Evolutionary conservation across 2,888 invertebrate species (phyloP), one percentile per base, ranked within the genome.

Genomic region (Polydrusus cervinus): DNA sequence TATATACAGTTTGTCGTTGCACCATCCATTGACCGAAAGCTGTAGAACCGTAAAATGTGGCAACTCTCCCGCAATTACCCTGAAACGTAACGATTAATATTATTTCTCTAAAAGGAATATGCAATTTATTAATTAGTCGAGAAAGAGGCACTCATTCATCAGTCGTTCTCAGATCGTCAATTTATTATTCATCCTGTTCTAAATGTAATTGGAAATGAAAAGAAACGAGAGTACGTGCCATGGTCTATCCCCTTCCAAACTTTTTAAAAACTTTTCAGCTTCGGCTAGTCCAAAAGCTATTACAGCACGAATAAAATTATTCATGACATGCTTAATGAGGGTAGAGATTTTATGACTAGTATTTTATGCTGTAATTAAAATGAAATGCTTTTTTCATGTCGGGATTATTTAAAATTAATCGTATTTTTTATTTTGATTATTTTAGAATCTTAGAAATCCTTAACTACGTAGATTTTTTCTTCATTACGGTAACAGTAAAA

Each of bases 241-340:
- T 14, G 20, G 49, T 49, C 47, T 30, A 49, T 16, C 30, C 14
- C 11, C 13, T 25, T 34, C 11, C 30, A 64, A 49, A 64, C 40
- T 51, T 65, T 47, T 30, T 67, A 18, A 67, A 67, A 67, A 51
- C 14, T 38, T 40, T 67, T 67, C 16, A 18, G 25, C 40, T 38
- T 3, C n/a, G 18, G 43, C 49, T 55, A 38, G 43, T 40, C 66
- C 51, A 38, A 53, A 53, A 67, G 66, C 53, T 53, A 67, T 67
- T 67, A 67, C 40, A 40, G 51, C 53, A 16, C 40, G 53, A 67
- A 16, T 67, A 55, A 67, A 67, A 67, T 67, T 67, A 67, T 67
- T 67, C 66, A 67, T 67, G 66, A 67, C 66, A 67, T 67, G 49
- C 38, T 53, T 67, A 67, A 67, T 67, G 66, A 67, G 43, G 53